These are phyloP conservation scores for Drosophila jambulina DNA, from an alignment of 1,140 invertebrate genomes.

Conservation along the genomic window DNA sequence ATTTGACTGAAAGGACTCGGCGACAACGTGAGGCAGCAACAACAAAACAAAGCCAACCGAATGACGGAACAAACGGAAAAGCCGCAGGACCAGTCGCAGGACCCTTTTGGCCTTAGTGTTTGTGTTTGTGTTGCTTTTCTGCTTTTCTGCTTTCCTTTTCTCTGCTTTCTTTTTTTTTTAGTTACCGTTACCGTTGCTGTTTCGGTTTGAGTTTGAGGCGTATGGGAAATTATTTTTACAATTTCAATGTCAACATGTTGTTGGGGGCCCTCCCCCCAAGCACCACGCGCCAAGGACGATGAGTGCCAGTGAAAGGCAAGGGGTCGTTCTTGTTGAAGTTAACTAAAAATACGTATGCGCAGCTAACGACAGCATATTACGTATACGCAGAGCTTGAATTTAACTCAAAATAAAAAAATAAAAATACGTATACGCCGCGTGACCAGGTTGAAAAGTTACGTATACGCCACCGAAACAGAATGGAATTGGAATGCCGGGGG, in stretches of 20 bases:
- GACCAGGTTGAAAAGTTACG: slow-evolving; percentile 7
- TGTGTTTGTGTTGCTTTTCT: slow-evolving; percentile 4
- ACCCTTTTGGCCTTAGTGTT: slow-evolving; percentile 53
- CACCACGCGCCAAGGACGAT: slow-evolving; percentile 62
- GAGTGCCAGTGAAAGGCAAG: slow-evolving; percentile 7
- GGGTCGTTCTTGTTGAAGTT: slow-evolving; percentile 11
- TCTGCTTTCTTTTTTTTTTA: background rate
- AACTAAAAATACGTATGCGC: slow-evolving; percentile 53
- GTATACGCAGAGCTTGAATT: slow-evolving; percentile 13
- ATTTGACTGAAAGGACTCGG: slow-evolving; percentile 68
- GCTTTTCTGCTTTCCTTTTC: background rate
- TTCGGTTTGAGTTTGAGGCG: slow-evolving; percentile 29
- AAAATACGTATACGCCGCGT: slow-evolving; percentile 27
- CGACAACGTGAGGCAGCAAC: slow-evolving; percentile 29
- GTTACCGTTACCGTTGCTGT: background rate
- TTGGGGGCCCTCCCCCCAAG: background rate
- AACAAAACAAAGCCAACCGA: slow-evolving; percentile 4
- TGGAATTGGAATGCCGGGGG: background rate
- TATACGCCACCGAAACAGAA: slow-evolving; percentile 12
- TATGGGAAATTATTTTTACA: slow-evolving; percentile 75
- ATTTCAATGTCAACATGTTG: slow-evolving; percentile 76
- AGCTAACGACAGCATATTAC: slow-evolving; percentile 1
- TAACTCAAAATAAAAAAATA: background rate
- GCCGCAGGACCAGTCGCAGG: slow-evolving; percentile 47
- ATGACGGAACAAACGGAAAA: slow-evolving; percentile 14